phyloP scores from a whole-genome alignment of 2,888 invertebrate species.

The Eucera pruinosa region DNA sequence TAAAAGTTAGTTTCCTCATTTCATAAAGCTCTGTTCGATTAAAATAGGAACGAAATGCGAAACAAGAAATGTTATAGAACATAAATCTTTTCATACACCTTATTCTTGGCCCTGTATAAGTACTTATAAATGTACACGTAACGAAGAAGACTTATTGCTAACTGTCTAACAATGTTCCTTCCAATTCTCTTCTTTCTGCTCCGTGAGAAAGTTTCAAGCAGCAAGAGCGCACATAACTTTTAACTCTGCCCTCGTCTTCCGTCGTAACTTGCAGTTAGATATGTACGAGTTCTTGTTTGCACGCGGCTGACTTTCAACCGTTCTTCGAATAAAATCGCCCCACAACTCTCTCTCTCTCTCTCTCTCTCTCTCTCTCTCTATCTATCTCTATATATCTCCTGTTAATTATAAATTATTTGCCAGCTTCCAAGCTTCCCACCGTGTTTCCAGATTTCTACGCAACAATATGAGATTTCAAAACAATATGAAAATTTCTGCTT shows the following conservation, averaged over 20 bases:
- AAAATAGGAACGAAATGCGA: no score
- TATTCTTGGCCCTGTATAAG: not conserved
- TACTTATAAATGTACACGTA: slow-evolving; percentile 23
- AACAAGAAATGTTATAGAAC: no score
- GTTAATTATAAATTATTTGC: slow-evolving; percentile 25
- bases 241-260: slow-evolving; percentile 34
- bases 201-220: slow-evolving; percentile 22
- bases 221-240: slow-evolving; percentile 52
- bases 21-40: no score
- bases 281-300: slow-evolving; percentile 43
- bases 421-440: not conserved
- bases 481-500: no score
- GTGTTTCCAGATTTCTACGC: not conserved
- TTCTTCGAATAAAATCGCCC: slow-evolving; percentile 42
- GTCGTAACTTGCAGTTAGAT: slow-evolving; percentile 36
- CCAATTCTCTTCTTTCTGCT: slow-evolving; percentile 18
- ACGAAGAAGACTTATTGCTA: slow-evolving; percentile 44
- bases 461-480: no score
- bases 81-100: not conserved
- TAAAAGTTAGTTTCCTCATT: no score
- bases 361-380: no score
- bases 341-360: no score
- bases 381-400: no score
- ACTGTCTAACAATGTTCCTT: slow-evolving; percentile 37
- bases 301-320: slow-evolving; percentile 36